Conservation (phyloP, 2,888 invertebrate genomes). For the Cephus rjabovi region DNA sequence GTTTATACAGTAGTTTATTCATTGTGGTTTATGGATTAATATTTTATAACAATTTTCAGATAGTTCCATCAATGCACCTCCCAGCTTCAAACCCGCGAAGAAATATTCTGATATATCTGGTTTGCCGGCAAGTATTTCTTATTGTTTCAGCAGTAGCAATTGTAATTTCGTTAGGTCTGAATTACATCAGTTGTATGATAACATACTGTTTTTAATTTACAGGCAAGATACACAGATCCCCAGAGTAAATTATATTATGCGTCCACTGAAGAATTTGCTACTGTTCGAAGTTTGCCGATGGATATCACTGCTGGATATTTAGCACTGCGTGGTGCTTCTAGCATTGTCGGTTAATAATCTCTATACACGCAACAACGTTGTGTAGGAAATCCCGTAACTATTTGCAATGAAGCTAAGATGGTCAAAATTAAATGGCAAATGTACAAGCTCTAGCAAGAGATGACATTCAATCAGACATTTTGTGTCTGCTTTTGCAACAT, state of each 20-base stretch:
- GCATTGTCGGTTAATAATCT: constrained; percentile 74
- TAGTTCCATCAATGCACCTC: constrained; percentile 90
- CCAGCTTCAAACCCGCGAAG: constrained; percentile 90
- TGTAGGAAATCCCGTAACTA: too few relatives aligned
- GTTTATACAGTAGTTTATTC: not conserved
- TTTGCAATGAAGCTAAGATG: too few relatives aligned
- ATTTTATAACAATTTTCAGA: constrained; percentile 69
- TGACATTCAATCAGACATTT: too few relatives aligned
- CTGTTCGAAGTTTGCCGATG: constrained; percentile 87
- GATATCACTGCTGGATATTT: constrained; percentile 93
- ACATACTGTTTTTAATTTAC: constrained; percentile 32
- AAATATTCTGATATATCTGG: constrained; percentile 96
- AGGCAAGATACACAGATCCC: constrained; percentile 90
- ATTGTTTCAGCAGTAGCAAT: constrained; percentile 1
- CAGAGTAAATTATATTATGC: constrained; percentile 89
- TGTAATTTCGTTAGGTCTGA: not conserved
- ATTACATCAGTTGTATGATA: too few relatives aligned
- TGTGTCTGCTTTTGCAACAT: too few relatives aligned
- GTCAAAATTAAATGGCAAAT: too few relatives aligned
- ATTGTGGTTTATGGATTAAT: constrained; percentile 3
- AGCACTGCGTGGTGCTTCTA: constrained; percentile 84
- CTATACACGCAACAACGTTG: constrained; percentile 6
- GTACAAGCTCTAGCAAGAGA: too few relatives aligned
- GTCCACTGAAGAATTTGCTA: constrained; percentile 88
- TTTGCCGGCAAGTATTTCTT: constrained; percentile 71